Conservation (phyloP, 2,113 vertebrate genomes). For the Callocephalon fimbriatum region DNA sequence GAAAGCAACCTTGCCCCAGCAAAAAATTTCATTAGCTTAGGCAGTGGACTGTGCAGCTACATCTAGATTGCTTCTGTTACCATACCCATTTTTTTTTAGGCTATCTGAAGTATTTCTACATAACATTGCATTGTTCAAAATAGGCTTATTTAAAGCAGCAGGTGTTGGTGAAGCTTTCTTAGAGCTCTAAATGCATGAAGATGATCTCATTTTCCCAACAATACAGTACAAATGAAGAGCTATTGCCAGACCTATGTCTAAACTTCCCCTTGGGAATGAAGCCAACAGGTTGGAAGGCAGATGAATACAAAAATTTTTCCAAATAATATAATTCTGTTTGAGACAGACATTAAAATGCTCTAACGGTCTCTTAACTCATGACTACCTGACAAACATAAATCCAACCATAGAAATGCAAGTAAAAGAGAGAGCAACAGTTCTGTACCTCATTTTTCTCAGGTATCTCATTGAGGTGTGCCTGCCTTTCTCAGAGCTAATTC, state of each 20-base stretch:
- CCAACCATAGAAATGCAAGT: neutral
- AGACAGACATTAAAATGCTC: neutral
- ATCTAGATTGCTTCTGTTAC: neutral
- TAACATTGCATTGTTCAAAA: neutral
- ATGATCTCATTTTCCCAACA: neutral
- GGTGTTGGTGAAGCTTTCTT: neutral
- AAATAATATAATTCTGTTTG: neutral
- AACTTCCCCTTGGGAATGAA: neutral
- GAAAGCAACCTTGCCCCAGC: neutral
- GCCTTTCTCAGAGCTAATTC: neutral
- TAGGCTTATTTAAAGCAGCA: neutral
- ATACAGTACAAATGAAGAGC: neutral
- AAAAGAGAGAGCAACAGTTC: neutral
- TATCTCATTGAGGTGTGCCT: neutral
- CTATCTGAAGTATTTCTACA: neutral
- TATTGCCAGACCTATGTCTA: neutral
- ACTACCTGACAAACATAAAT: neutral
- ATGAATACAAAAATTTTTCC: neutral
- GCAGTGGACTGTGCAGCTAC: neutral
- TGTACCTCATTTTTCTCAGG: neutral
- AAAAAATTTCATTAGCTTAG: neutral
- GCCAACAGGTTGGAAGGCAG: neutral
- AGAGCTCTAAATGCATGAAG: neutral
- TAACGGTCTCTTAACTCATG: neutral
- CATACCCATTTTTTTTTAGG: neutral